Evolutionary conservation across 2,888 invertebrate genomes (phyloP), one percentile per base, ranked within the genome.

Genomic region (Noctua pronuba): DNA sequence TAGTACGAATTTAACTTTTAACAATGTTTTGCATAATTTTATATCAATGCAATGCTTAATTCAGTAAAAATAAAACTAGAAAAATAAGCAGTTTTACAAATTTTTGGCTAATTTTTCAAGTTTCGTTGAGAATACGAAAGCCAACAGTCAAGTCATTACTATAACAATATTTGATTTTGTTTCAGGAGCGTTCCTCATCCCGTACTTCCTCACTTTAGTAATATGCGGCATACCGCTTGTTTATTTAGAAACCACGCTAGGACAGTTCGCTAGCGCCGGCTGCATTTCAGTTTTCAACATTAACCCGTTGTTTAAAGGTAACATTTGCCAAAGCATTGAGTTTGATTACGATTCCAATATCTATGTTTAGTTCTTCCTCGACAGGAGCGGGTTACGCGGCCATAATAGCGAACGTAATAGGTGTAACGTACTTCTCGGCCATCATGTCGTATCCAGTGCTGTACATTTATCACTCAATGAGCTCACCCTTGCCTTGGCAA

Each of bases 201-300:
- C 99, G 6, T 99, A 99, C 93, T 95, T 98, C 67, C 92, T 99
- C 80, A 98, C 99, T 94, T 95, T 99, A 69, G 93, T 98, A 62
- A 94, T 98, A 73, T 99, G 98, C 89, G 99, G 99, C 6, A 98
- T 99, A 78, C 99, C 99, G 0, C 96, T 99, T 82, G 99, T 99
- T 91, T 98, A 99, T 92, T 97, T 99, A 97, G 99, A 99, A 95
- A 98, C 98, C 0, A 97, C 98, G 1, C 97, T 99, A 89, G 99
- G 99, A 31, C 99, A 99, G 92, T 98, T 98, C 94, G 97, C 98
- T 46, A 98, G 98, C 89, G 97, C 98, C 58, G 98, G 99, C 86
- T 98, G 98, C 88, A 97, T 98, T 85, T 98, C 98, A 35, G 97
- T 98, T 85, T 99, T 98, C 95, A 98, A 98, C 87, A 97, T 98